Evolutionary conservation across 92 coral and sea anemone species (phyloP).

Genomic region (Micromussa lordhowensis): DNA sequence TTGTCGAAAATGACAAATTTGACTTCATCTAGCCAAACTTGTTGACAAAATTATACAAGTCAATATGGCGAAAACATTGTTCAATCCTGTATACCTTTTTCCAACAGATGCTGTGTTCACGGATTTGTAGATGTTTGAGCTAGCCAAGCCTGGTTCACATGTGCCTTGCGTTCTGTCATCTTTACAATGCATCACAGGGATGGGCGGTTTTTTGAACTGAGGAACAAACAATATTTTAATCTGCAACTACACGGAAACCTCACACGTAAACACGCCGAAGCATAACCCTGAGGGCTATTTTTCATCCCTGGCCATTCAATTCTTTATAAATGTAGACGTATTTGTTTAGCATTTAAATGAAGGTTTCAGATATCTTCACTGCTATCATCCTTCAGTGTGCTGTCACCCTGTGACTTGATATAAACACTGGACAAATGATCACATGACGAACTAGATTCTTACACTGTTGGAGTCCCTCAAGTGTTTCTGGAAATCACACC

Average conservation of each 20-base stretch:
- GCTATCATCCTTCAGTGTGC: slow-evolving; percentile 17
- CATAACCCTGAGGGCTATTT: background rate
- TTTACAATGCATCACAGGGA: slow-evolving; percentile 27
- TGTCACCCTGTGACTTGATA: slow-evolving; percentile 23
- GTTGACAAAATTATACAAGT: no score
- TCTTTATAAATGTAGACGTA: background rate
- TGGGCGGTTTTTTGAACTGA: slow-evolving; percentile 58
- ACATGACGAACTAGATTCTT: slow-evolving; percentile 19
- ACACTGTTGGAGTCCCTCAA: slow-evolving; percentile 13
- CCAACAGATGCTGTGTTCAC: background rate
- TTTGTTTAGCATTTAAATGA: background rate
- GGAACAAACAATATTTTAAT: background rate
- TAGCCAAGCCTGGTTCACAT: background rate
- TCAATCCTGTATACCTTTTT: background rate
- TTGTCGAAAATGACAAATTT: no score
- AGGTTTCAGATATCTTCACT: slow-evolving; percentile 58
- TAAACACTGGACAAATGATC: slow-evolving; percentile 29
- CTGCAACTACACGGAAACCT: background rate
- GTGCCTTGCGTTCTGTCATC: slow-evolving; percentile 6
- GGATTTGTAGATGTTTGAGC: slow-evolving; percentile 8
- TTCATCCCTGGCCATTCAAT: background rate
- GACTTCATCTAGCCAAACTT: no score
- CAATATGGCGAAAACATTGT: no score
- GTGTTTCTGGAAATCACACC: slow-evolving; percentile 24
- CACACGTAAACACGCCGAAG: background rate